phyloP scores from a whole-genome alignment of 2,888 invertebrate genomes.

The Oxycera nigricornis region DNA sequence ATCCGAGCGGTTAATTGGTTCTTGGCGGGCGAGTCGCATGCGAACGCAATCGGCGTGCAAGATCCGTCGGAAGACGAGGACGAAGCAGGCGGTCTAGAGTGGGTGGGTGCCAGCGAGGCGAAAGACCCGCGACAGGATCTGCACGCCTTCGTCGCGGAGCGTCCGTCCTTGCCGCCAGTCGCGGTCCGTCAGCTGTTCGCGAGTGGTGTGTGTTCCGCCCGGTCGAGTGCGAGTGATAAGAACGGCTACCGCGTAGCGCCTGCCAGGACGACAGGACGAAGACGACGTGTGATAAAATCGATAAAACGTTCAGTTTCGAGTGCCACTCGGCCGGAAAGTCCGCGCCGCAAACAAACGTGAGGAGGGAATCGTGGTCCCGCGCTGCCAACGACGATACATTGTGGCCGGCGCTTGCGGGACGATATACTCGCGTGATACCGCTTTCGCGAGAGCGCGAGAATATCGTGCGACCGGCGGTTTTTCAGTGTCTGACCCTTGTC shows the following conservation, averaged over 20 bases:
- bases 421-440: no score
- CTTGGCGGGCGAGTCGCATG: background rate
- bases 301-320: constrained; percentile 13
- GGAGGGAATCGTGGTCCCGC: no score
- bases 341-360: no score
- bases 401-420: no score
- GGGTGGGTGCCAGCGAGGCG: background rate
- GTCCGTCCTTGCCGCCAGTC: background rate
- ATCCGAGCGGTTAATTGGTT: background rate
- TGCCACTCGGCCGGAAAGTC: background rate
- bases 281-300: constrained; percentile 15
- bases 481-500: no score
- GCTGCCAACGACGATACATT: no score
- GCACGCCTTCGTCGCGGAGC: background rate
- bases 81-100: background rate
- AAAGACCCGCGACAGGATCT: background rate
- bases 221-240: background rate
- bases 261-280: background rate
- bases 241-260: background rate
- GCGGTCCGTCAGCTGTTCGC: constrained; percentile 26
- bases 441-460: no score
- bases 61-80: background rate
- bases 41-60: background rate
- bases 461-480: no score
- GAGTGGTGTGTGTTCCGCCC: background rate